Conservation (phyloP, 2,888 invertebrate genomes). For the Aporophyla lueneburgensis region DNA sequence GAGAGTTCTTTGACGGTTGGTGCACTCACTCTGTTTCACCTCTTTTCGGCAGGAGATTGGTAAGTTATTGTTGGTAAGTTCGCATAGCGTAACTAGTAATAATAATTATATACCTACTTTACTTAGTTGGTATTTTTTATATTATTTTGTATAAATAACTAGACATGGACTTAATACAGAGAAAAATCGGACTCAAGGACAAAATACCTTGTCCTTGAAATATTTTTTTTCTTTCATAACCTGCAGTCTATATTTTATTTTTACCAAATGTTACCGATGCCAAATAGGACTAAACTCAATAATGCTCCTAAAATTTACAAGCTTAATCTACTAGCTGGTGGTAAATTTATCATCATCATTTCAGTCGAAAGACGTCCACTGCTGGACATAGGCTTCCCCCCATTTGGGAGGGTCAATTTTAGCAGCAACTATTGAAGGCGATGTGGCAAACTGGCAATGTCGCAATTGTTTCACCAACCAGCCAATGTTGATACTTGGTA, state of each 20-base stretch:
- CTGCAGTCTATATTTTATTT: not conserved
- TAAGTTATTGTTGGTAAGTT: constrained; percentile 56
- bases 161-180: not conserved
- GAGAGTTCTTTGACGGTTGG: constrained; percentile 71
- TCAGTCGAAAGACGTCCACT: no score
- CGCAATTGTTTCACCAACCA: constrained; percentile 57
- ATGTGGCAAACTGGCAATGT: constrained; percentile 65
- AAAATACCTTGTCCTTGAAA: constrained; percentile 2
- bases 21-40: constrained; percentile 50
- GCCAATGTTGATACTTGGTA: constrained; percentile 24
- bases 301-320: constrained; percentile 1
- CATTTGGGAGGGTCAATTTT: constrained; percentile 5
- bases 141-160: not conserved
- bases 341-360: no score
- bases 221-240: not conserved
- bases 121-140: not conserved
- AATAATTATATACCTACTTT: not conserved
- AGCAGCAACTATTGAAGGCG: constrained; percentile 50
- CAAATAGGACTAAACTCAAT: not conserved
- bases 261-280: not conserved
- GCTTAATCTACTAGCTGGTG: constrained; percentile 22
- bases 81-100: not conserved
- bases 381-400: no score
- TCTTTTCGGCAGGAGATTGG: constrained; percentile 49
- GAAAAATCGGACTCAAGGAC: not conserved